phyloP scores from a whole-genome alignment of 2,113 vertebrate species.

The Oncorhynchus nerka region DNA sequence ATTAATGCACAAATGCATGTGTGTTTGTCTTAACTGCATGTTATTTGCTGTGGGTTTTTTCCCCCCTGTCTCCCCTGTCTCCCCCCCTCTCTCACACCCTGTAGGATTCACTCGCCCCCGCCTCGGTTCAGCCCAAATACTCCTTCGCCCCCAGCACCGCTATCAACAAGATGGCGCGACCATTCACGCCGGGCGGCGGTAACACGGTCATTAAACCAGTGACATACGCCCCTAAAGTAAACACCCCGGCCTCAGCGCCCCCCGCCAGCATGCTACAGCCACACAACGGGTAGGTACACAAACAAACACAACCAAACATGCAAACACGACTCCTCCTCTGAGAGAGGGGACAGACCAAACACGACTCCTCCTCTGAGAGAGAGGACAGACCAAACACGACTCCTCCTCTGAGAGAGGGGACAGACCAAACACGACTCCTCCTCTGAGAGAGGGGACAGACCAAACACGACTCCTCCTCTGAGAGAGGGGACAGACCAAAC shows the following conservation, averaged over 20 bases:
- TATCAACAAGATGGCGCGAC: conserved; percentile 98
- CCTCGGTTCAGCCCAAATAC: conserved; percentile 90
- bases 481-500: no score
- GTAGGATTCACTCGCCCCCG: conserved; percentile 79
- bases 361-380: no score
- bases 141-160: conserved; percentile 90
- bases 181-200: conserved; percentile 82
- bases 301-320: no score
- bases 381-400: no score
- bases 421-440: no score
- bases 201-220: conserved; percentile 83
- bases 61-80: conserved; percentile 61
- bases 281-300: conserved; percentile 90
- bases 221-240: conserved; percentile 76
- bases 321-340: no score
- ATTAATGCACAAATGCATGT: background rate
- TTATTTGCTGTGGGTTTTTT: conserved; percentile 57
- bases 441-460: no score
- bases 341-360: no score
- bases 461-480: no score
- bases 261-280: conserved; percentile 77
- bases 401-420: no score
- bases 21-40: conserved; percentile 64
- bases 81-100: conserved; percentile 63
- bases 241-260: conserved; percentile 50